Evolutionary conservation across 2,113 vertebrate species (phyloP).

Genomic region (Osmerus mordax): DNA sequence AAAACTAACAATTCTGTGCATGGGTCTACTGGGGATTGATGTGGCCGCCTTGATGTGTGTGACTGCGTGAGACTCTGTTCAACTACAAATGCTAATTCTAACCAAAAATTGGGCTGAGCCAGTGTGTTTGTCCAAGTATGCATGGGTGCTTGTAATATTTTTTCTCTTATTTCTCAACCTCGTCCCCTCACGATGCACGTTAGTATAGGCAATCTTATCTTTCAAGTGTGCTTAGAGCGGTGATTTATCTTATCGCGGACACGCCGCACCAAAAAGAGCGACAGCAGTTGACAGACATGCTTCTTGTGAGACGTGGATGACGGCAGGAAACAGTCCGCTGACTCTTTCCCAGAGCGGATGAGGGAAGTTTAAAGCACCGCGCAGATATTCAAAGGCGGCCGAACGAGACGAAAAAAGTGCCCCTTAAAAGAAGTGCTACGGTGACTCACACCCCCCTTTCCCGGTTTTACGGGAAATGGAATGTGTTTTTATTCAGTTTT

Average conservation of each 20-base stretch:
- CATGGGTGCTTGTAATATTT: background rate
- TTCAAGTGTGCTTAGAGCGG: no score
- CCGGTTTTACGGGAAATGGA: conserved; percentile 73
- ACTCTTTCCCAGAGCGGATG: conserved; percentile 15
- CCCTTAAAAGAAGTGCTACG: conserved; percentile 50
- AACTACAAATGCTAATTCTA: no score
- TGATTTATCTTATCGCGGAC: no score
- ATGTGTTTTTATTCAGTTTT: conserved; percentile 70
- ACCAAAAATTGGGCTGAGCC: no score
- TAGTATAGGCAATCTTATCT: no score
- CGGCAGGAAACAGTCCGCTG: background rate
- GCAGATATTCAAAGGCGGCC: conserved; percentile 40
- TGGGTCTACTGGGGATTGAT: no score
- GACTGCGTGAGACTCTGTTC: no score
- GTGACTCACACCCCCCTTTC: conserved; percentile 72
- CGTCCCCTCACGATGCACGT: no score
- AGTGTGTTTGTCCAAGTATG: background rate
- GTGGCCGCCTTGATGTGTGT: no score
- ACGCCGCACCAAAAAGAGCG: background rate
- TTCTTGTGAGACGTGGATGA: conserved; percentile 10
- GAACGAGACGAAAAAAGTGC: conserved; percentile 47
- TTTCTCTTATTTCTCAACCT: background rate
- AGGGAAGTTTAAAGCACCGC: conserved; percentile 28
- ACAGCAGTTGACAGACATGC: conserved; percentile 17
- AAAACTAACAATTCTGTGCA: no score